Conservation (phyloP, 1,140 invertebrate genomes). For the Drusus annulatus region DNA sequence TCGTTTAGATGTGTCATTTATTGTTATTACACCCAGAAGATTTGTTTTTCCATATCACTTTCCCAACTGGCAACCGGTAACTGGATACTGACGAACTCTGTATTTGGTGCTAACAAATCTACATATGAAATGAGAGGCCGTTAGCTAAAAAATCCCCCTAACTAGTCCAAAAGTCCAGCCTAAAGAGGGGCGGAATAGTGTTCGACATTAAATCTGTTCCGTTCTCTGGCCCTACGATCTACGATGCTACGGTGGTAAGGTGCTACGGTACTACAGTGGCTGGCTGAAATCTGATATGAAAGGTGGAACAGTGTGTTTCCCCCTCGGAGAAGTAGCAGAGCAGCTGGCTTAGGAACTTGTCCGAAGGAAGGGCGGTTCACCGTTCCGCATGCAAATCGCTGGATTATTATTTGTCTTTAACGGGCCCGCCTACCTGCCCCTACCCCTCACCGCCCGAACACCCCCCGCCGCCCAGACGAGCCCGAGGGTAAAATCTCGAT, state of each 20-base stretch:
- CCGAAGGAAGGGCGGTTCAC: conserved; percentile 28
- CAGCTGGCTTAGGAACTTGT: conserved; percentile 34
- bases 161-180: too few species aligned
- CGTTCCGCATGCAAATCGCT: conserved; percentile 39
- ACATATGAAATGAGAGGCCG: too few species aligned
- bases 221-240: too few species aligned
- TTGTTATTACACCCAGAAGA: conserved; percentile 24
- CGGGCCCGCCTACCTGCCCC: background rate
- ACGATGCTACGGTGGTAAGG: too few species aligned
- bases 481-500: conserved; percentile 4
- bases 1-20: conserved; percentile 32
- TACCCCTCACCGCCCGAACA: background rate
- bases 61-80: too few species aligned
- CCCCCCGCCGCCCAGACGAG: background rate
- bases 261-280: too few species aligned
- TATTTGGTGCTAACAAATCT: too few species aligned
- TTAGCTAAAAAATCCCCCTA: too few species aligned
- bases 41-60: background rate
- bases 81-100: too few species aligned
- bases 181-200: background rate
- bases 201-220: background rate
- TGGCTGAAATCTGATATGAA: conserved; percentile 1
- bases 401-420: conserved; percentile 42
- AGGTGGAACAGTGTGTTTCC: background rate
- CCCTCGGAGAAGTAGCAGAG: background rate